Percentiles rank a stretch among this genome's conserved stretches.
Evolutionary conservation across 2,113 vertebrate species (phyloP).

Genomic region (Piaya cayana): DNA sequence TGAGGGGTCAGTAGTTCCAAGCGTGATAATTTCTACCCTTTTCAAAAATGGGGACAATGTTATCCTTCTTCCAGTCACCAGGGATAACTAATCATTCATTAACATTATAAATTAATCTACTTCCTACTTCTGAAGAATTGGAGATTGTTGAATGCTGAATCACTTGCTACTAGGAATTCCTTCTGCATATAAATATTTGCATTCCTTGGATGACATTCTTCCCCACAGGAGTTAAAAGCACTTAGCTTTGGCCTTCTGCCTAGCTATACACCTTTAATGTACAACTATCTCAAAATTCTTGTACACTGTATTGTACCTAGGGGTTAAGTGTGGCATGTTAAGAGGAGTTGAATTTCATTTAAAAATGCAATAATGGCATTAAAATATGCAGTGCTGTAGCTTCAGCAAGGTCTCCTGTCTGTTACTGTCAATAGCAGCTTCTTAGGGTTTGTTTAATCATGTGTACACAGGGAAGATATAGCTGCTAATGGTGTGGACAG

Average conservation of each 20-base stretch:
- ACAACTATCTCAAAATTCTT: neutral
- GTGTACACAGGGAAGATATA: neutral
- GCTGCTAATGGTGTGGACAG: neutral
- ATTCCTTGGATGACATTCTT: neutral
- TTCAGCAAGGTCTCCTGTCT: neutral
- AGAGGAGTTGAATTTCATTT: neutral
- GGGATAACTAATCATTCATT: neutral
- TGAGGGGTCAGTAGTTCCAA: too few species aligned
- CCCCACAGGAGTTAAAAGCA: neutral
- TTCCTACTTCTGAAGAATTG: neutral
- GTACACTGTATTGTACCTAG: neutral
- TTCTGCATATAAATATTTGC: slow-evolving; percentile 56
- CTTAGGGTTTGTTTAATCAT: neutral
- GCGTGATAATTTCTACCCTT: too few species aligned
- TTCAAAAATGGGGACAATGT: too few species aligned
- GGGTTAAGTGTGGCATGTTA: neutral
- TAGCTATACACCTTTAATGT: neutral
- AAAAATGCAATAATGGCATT: neutral
- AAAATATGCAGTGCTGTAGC: neutral
- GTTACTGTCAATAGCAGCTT: neutral
- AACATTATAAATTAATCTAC: neutral
- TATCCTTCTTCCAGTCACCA: too few species aligned
- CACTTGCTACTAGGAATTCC: slow-evolving; percentile 14
- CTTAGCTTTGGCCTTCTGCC: slow-evolving; percentile 40
- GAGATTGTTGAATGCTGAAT: neutral